Conservation (phyloP, 2,888 invertebrate species). For the Hoplodrina blanda region DNA sequence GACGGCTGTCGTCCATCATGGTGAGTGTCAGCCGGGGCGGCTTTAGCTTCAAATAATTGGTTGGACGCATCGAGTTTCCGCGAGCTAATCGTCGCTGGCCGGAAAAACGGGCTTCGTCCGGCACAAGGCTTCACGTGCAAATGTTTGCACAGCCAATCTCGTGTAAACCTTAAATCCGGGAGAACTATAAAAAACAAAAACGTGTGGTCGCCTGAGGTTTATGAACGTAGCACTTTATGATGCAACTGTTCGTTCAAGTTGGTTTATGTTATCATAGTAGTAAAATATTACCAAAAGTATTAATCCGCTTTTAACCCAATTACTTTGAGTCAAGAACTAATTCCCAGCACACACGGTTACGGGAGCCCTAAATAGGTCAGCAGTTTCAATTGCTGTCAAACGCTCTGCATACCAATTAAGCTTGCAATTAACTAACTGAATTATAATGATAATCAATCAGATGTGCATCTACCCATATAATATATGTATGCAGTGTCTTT, state of each 20-base stretch:
- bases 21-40: conserved; percentile 68
- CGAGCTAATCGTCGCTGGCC: conserved; percentile 68
- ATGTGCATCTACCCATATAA: conserved; percentile 24
- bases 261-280: conserved; percentile 13
- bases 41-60: conserved; percentile 78
- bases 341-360: neutral
- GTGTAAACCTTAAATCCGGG: conserved; percentile 29
- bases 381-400: conserved; percentile 46
- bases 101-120: conserved; percentile 59
- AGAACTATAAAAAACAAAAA: conserved; percentile 48
- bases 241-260: conserved; percentile 2
- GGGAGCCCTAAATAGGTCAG: conserved; percentile 48
- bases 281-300: conserved; percentile 13
- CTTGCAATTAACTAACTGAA: conserved; percentile 48
- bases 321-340: conserved; percentile 23
- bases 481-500: conserved; percentile 13
- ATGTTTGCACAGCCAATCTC: conserved; percentile 53
- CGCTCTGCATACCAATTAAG: conserved; percentile 56
- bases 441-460: conserved; percentile 57
- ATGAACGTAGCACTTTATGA: conserved; percentile 35
- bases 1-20: conserved; percentile 77
- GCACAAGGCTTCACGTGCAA: conserved; percentile 41
- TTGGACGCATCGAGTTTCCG: conserved; percentile 65
- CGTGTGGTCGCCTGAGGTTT: conserved; percentile 19
- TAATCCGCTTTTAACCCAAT: conserved; percentile 21